Evolutionary conservation across 2,797 vertebrate genomes (phyloP).

Genomic region (Fringilla coelebs): DNA sequence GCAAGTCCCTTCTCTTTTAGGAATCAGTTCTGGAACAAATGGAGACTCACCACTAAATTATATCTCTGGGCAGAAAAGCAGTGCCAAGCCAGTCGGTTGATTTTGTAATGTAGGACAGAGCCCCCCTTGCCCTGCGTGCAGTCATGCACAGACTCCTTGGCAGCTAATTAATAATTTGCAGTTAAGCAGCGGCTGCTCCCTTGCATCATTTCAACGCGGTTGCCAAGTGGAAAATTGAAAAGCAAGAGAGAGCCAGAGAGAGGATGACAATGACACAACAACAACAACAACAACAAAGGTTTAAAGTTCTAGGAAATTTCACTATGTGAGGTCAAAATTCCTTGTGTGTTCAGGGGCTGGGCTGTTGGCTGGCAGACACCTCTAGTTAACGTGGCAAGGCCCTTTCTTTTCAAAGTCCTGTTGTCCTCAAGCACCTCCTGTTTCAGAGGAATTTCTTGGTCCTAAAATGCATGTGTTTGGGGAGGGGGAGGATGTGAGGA

Average conservation of each 20-base stretch:
- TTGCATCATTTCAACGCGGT: background rate
- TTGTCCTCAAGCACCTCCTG: background rate
- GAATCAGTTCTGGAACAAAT: background rate
- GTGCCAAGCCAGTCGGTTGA: background rate
- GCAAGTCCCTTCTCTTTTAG: conserved; percentile 22
- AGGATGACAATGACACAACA: background rate
- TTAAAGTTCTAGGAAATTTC: conserved; percentile 63
- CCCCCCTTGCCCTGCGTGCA: conserved; percentile 31
- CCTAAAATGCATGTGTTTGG: background rate
- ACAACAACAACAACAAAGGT: conserved; percentile 28
- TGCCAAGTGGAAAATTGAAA: conserved; percentile 56
- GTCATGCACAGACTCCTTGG: conserved; percentile 43
- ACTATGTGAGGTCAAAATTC: conserved; percentile 41
- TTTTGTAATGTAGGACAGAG: conserved; percentile 56
- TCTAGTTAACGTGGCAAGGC: background rate
- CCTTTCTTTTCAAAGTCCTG: background rate
- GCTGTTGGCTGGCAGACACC: background rate
- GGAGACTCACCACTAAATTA: background rate
- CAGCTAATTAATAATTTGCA: conserved; percentile 66
- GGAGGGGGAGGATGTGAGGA: background rate
- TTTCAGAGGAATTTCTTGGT: background rate
- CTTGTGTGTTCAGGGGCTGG: background rate
- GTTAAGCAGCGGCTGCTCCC: background rate
- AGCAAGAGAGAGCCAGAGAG: conserved; percentile 22
- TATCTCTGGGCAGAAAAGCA: conserved; percentile 37